Base-by-base conservation (phyloP, 2,888 invertebrate genomes). In the Synanthedon myopaeformis region DNA sequence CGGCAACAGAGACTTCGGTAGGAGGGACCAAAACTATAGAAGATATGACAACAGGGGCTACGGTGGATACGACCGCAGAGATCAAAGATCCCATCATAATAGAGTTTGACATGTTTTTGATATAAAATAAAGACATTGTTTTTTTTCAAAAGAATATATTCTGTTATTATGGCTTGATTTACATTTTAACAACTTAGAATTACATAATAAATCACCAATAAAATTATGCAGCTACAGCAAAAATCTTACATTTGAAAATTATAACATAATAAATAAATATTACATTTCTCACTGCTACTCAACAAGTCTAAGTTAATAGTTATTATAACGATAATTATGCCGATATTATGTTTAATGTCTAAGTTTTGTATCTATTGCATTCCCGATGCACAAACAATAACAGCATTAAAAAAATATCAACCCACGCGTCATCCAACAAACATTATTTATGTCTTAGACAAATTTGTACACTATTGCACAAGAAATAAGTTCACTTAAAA, bases 81-180 rank as follows among this genome's bases (percentile, higher is more conserved):
- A 57, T 41, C 60, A 64, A 48, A 61, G 70, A 54, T 63, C 65
- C 35, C 10, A 35, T 35, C 35, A 35, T 35, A 35, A 35, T 35
- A 35, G 35, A 8, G 23, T 42, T 52, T 35, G 35, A 11, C 23
- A 50, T 17, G 41, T 23, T 41, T 50, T 28, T 49, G 13, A 17
- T 50, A n/a, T 41, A 61, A 67, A 66, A 64, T 58, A 67, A 61
- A 61, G 11, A 51, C 14, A 58, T 55, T 23, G 23, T 23, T 23
- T 58, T 75, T 82, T 81, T 71, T 85, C 82, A 85, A 86, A 87
- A 87, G 79, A 86, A 86, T 87, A 86, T 87, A 87, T 85, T 86
- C 77, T 85, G 82, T 87, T 86, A 85, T 87, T 86, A 87, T 87
- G 86, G 87, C 87, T 86, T 84, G 82, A 84, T 85, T 86, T 86